Evolutionary conservation across 1,140 invertebrate species (phyloP).

Genomic region (Plodia interpunctella): DNA sequence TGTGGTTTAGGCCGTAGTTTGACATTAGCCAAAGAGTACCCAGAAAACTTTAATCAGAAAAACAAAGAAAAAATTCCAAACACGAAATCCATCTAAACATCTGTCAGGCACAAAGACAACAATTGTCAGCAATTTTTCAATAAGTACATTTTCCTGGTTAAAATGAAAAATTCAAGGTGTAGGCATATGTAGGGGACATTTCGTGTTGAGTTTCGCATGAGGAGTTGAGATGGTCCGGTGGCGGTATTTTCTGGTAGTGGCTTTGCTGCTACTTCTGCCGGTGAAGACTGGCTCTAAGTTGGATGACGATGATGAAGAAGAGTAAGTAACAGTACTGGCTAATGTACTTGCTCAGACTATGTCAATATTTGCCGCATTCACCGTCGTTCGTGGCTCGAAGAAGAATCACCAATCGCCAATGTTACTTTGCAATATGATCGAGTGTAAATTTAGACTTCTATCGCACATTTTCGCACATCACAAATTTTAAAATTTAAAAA

Average conservation of each 20-base stretch:
- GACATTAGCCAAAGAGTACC: neutral
- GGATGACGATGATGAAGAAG: slow-evolving; percentile 53
- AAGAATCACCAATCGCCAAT: too few relatives aligned
- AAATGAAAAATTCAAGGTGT: slow-evolving; percentile 66
- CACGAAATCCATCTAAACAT: slow-evolving; percentile 39
- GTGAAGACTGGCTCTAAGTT: slow-evolving; percentile 30
- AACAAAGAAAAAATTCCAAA: slow-evolving; percentile 55
- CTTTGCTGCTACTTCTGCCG: slow-evolving; percentile 53
- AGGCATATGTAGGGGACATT: slow-evolving; percentile 24
- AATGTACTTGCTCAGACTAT: too few relatives aligned
- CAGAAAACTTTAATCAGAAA: slow-evolving; percentile 24
- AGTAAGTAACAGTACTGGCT: slow-evolving; percentile 37
- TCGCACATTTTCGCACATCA: too few relatives aligned
- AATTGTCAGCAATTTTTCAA: slow-evolving; percentile 24
- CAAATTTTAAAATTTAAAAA: too few relatives aligned
- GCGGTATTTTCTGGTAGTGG: slow-evolving; percentile 48
- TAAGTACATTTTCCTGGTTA: slow-evolving; percentile 40
- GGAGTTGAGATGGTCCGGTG: slow-evolving; percentile 50
- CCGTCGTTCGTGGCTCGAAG: too few relatives aligned
- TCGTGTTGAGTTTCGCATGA: slow-evolving; percentile 17
- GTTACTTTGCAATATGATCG: too few relatives aligned
- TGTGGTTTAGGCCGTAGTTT: too few relatives aligned
- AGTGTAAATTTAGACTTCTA: too few relatives aligned
- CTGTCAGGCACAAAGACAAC: slow-evolving; percentile 51
- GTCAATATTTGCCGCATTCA: too few relatives aligned